These are phyloP conservation scores for Phortica variegata DNA, from an alignment of 1,140 invertebrate genomes.

Conservation along the genomic window DNA sequence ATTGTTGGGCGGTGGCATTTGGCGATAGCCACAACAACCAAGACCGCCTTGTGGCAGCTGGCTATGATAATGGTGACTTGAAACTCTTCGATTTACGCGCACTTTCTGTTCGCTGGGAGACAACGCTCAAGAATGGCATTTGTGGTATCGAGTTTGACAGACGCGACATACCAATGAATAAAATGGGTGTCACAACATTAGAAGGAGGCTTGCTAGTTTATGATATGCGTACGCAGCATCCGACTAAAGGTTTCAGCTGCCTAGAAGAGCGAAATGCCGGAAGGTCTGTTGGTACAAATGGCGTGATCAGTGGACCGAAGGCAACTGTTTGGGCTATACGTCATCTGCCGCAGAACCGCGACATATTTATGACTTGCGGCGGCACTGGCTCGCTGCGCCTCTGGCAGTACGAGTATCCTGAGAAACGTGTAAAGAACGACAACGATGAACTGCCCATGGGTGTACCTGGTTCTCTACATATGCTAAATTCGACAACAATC, in stretches of 20 bases:
- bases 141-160: slow-evolving; percentile 90
- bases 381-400: slow-evolving; percentile 83
- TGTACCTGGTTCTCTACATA: slow-evolving; percentile 71
- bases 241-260: slow-evolving; percentile 81
- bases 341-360: slow-evolving; percentile 91
- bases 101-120: slow-evolving; percentile 86
- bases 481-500: slow-evolving; percentile 78
- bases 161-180: slow-evolving; percentile 94
- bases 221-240: slow-evolving; percentile 85
- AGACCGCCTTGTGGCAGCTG: slow-evolving; percentile 83
- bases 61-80: slow-evolving; percentile 95
- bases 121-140: slow-evolving; percentile 91
- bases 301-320: slow-evolving; percentile 64
- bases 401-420: slow-evolving; percentile 94
- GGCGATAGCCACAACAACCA: slow-evolving; percentile 84
- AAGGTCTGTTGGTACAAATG: slow-evolving; percentile 49
- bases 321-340: slow-evolving; percentile 85
- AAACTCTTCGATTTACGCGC: slow-evolving; percentile 92
- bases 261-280: slow-evolving; percentile 68
- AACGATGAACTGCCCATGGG: slow-evolving; percentile 74
- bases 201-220: slow-evolving; percentile 90
- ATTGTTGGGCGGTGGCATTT: slow-evolving; percentile 87
- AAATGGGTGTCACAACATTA: slow-evolving; percentile 88
- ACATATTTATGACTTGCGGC: slow-evolving; percentile 89
- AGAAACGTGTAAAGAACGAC: slow-evolving; percentile 65